Base-by-base conservation (phyloP, 2,888 invertebrate species). In the Habrosyne pyritoides region DNA sequence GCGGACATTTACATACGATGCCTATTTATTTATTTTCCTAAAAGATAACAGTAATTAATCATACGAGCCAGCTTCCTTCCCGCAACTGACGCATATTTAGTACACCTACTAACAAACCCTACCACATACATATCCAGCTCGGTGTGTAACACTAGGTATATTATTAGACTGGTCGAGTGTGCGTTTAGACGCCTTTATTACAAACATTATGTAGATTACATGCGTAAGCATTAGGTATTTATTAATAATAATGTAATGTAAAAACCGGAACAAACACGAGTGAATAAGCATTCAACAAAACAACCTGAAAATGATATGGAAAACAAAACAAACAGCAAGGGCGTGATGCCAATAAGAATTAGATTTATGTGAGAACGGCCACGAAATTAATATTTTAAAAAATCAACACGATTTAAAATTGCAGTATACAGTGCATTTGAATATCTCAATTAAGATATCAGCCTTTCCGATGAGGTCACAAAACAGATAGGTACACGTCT, bases 241-340 rank as follows among this genome's bases (percentile, higher is more conserved):
- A 42, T 18, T 42, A 18, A 8, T 2, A 42, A 18, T 18, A 18
- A 14, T 36, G 36, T 14, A 36, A 2, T 42, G 42, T 42, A 42
- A 42, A 42, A 42, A 42, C 42, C 42, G 42, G 42, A 42, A 42
- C 42, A 42, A 42, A 42, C 42, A 42, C 42, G 42, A 42, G n/a
- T 42, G 42, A 42, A 42, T 42, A 42, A 42, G 42, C 14, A 14
- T 14, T 7, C n/a, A 36, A 36, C 36, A 36, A 36, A 36, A 33
- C 24, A 24, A 24, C 36, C 2, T 12, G 4, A 7, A 12, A 12
- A 42, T 12, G 12, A 18, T 42, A 36, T 36, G 36, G 18, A 42
- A 18, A 42, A 18, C 42, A 18, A 42, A 42, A 42, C 18, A 42
- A 42, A 42, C 12, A 5, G 18, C 14, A 14, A 14, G 0, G 8